Evolutionary conservation across 2,888 invertebrate species (phyloP), one percentile per base, ranked within the genome.

Genomic region (Pollenia amentaria): DNA sequence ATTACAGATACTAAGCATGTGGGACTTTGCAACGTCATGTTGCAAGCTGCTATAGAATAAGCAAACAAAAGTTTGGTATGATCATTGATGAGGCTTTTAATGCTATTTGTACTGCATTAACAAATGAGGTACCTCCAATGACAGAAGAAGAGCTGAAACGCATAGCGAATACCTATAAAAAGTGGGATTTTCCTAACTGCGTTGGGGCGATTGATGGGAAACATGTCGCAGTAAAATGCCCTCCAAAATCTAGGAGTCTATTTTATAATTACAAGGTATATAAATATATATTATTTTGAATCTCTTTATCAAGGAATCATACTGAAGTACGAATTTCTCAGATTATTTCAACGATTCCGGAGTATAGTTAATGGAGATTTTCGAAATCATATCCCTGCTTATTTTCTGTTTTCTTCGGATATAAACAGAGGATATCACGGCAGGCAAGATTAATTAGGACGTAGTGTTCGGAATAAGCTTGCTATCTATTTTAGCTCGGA

Each of bases 121-220:
- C 57, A 46, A 44, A 57, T 14, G n/a, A 57, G 11, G 57, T 55
- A 18, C 57, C 55, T 3, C 44, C 44, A 21, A 42, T 57, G 72
- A 21, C 57, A 12, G 16, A 16, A 7, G 48, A 60, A 16, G 60
- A 73, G 46, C 1, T 73, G 10, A 10, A 29, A 9, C 57, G 73
- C 10, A 48, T 73, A 46, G 8, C 57, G 8, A 6, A 44, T 3
- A 40, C 46, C 1, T 60, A 73, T 29, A 40, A 73, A 73, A 73
- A 57, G 46, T 73, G 73, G 73, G 38, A 73, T 73, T 73, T 73
- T 73, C 57, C 57, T 12, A 73, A 60, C 46, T 73, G 60, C 14
- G 40, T 46, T 14, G 73, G 73, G 44, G 21, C 57, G 10, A 75
- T 75, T 6, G 73, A 75, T 12, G 73, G 57, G 1, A 75, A 75